These are phyloP conservation scores for Ailurus styani DNA, from an alignment of 2,113 vertebrate species.

Conservation along the genomic window DNA sequence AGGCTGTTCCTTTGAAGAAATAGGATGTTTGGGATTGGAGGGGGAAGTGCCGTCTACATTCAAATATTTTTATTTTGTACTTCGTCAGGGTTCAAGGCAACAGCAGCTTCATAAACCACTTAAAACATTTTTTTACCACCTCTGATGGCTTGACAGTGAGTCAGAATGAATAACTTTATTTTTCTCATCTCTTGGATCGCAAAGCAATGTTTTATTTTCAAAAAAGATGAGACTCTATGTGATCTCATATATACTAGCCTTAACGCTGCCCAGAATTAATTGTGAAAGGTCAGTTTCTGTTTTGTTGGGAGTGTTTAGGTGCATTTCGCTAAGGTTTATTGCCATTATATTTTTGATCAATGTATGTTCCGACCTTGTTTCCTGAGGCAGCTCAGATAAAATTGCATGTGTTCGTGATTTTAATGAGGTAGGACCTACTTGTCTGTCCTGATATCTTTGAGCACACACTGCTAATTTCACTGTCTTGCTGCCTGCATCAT, in stretches of 20 bases:
- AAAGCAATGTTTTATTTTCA: not conserved
- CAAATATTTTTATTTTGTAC: not conserved
- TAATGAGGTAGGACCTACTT: constrained; percentile 8
- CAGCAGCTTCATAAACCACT: not conserved
- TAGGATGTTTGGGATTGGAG: not conserved
- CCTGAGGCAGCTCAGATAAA: not conserved
- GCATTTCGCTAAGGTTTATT: not conserved
- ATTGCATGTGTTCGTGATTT: constrained; percentile 2
- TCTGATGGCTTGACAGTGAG: not conserved
- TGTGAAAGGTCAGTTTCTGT: not conserved
- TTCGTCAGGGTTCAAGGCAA: not conserved
- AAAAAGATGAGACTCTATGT: not conserved
- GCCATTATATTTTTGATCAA: not conserved
- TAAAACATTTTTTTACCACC: not conserved
- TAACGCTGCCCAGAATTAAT: not conserved
- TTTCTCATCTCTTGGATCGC: not conserved
- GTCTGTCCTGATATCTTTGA: not conserved
- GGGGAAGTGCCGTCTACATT: not conserved
- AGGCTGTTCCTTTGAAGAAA: not conserved
- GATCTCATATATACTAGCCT: not conserved
- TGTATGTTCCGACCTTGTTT: not conserved
- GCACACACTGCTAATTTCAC: constrained; percentile 49
- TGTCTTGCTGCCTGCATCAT: constrained; percentile 47
- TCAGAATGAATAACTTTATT: not conserved
- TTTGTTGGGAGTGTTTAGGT: not conserved